A percentile compares a stretch with the other conserved stretches of the same genome.
Conservation (phyloP, 2,888 invertebrate species). For the Gandaritis pyraliata region DNA sequence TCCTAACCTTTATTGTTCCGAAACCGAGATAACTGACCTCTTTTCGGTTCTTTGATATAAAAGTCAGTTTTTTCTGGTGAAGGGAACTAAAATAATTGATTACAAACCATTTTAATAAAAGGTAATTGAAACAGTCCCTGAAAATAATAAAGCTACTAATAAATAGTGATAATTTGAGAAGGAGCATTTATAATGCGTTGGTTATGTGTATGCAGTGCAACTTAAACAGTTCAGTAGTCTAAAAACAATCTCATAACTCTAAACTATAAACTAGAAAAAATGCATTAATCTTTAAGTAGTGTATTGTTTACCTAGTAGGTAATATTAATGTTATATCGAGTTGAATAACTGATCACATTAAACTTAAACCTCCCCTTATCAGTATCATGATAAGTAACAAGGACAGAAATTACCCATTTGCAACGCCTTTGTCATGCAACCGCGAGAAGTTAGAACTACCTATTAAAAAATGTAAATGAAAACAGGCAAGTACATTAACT, state of each 20-base stretch:
- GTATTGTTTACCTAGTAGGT: background rate
- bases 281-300: background rate
- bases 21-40: constrained; percentile 20
- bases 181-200: too few species aligned
- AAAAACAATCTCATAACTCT: background rate
- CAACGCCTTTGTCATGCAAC: constrained; percentile 24
- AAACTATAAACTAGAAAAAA: background rate
- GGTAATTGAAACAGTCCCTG: too few species aligned
- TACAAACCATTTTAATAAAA: background rate
- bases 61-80: background rate
- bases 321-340: background rate
- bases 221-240: too few species aligned
- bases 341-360: constrained; percentile 15
- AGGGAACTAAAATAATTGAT: background rate
- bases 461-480: too few species aligned
- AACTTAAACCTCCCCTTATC: constrained; percentile 31
- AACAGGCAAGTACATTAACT: background rate
- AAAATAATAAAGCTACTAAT: too few species aligned
- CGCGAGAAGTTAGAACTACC: background rate
- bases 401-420: constrained; percentile 23
- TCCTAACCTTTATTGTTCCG: constrained; percentile 8
- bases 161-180: too few species aligned
- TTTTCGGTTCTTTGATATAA: constrained; percentile 10
- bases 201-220: too few species aligned
- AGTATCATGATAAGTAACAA: constrained; percentile 21